These are phyloP conservation scores for Dryobotodes eremita DNA, from an alignment of 2,888 invertebrate genomes.

Conservation along the genomic window DNA sequence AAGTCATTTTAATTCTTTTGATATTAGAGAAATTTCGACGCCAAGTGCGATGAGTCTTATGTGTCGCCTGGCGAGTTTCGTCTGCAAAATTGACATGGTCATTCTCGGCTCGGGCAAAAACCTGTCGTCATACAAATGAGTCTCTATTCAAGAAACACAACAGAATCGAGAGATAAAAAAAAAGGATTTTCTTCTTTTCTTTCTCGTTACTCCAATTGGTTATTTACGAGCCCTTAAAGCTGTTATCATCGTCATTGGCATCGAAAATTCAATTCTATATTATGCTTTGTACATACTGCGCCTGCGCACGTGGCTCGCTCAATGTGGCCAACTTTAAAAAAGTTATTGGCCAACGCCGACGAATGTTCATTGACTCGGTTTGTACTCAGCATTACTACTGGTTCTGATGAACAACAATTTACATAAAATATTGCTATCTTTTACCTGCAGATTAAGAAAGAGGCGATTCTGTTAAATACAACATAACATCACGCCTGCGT, in stretches of 20 bases:
- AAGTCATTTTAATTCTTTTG: not conserved
- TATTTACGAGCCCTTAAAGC: not conserved
- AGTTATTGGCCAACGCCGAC: not conserved
- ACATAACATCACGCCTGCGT: not conserved
- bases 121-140: not conserved
- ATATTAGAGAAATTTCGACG: not conserved
- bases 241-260: not conserved
- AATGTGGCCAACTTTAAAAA: not conserved
- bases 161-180: not conserved
- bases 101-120: not conserved
- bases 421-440: slow-evolving; percentile 9
- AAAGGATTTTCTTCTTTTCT: not conserved
- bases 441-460: not conserved
- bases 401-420: not conserved
- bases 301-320: not conserved
- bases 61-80: not conserved
- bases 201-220: not conserved
- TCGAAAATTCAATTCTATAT: slow-evolving; percentile 3
- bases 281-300: not conserved
- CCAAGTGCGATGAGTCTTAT: not conserved
- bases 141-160: not conserved
- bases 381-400: not conserved
- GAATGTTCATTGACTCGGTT: not conserved
- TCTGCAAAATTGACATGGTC: not conserved
- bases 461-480: not conserved